These are phyloP conservation scores for Eupithecia insigniata DNA, from an alignment of 2,888 invertebrate species.

Conservation along the genomic window DNA sequence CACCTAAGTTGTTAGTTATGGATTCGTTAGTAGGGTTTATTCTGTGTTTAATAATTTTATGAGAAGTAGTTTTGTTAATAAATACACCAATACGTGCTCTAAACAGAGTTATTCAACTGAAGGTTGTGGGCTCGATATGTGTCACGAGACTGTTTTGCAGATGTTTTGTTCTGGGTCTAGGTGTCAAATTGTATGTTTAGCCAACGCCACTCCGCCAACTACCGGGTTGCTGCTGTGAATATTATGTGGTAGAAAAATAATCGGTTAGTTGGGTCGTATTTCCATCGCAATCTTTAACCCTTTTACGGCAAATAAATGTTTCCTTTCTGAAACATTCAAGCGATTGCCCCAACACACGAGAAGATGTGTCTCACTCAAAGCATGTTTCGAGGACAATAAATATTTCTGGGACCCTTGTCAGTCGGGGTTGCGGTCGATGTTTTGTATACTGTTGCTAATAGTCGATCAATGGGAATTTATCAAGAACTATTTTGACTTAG, in stretches of 20 bases:
- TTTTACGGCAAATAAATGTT: slow-evolving; percentile 1
- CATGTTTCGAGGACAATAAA: slow-evolving; percentile 6
- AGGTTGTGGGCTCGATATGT: too few species aligned
- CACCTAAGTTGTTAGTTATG: background rate
- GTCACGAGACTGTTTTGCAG: background rate
- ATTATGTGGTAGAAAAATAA: too few species aligned
- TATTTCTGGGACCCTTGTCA: slow-evolving; percentile 7
- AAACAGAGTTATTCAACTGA: too few species aligned
- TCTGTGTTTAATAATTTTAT: too few species aligned
- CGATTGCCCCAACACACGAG: background rate
- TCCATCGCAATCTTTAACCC: background rate
- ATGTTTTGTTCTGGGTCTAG: background rate
- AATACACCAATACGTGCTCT: too few species aligned
- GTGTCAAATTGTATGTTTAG: too few species aligned
- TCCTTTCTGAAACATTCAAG: background rate
- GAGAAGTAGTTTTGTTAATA: background rate
- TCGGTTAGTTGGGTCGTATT: background rate
- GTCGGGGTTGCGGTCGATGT: background rate
- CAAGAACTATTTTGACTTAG: too few species aligned
- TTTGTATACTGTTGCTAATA: background rate
- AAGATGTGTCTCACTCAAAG: slow-evolving; percentile 1
- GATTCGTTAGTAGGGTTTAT: slow-evolving; percentile 12
- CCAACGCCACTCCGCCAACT: too few species aligned
- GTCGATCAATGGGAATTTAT: too few species aligned
- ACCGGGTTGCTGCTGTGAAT: too few species aligned